These are phyloP conservation scores for Leucophenga varia DNA, from an alignment of 1,140 invertebrate genomes.

Conservation along the genomic window DNA sequence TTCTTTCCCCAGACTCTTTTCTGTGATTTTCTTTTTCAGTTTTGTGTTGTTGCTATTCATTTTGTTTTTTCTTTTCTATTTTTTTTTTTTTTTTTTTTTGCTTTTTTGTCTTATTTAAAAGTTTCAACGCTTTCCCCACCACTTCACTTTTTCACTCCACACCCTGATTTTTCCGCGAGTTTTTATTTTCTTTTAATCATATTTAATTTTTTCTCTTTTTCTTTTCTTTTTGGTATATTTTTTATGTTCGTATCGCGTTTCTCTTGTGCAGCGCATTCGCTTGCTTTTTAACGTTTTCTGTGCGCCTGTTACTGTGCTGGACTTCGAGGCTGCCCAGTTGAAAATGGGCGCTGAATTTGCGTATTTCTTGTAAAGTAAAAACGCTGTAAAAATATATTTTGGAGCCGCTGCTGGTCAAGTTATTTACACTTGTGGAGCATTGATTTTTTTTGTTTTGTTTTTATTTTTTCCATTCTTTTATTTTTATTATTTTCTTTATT, in stretches of 20 bases:
- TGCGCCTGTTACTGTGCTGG: slow-evolving; percentile 41
- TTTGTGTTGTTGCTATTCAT: too few relatives aligned
- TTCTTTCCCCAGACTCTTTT: too few relatives aligned
- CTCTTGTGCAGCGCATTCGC: slow-evolving; percentile 15
- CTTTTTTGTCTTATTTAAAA: slow-evolving; percentile 5
- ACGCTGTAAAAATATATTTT: too few relatives aligned
- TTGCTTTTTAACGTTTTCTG: slow-evolving; percentile 23
- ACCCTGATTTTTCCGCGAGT: slow-evolving; percentile 22
- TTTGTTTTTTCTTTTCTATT: slow-evolving; percentile 19
- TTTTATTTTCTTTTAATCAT: slow-evolving; percentile 52
- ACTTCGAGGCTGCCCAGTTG: too few relatives aligned
- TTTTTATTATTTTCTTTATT: slow-evolving; percentile 3
- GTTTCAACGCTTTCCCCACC: slow-evolving; percentile 2
- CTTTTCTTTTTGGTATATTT: slow-evolving; percentile 20
- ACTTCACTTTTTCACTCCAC: slow-evolving; percentile 9
- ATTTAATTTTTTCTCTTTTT: slow-evolving; percentile 51
- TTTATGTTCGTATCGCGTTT: slow-evolving; percentile 17
- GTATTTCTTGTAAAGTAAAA: too few relatives aligned
- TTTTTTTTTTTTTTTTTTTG: slow-evolving; percentile 29
- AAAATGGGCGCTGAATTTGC: too few relatives aligned
- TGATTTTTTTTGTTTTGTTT: slow-evolving; percentile 32
- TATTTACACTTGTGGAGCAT: slow-evolving; percentile 48
- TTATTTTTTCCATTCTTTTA: slow-evolving; percentile 9
- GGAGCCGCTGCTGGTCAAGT: slow-evolving; percentile 41
- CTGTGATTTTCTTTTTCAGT: too few relatives aligned